These are phyloP conservation scores for Rotaria magnacalcarata DNA, from an alignment of 2,888 invertebrate genomes.

Conservation along the genomic window DNA sequence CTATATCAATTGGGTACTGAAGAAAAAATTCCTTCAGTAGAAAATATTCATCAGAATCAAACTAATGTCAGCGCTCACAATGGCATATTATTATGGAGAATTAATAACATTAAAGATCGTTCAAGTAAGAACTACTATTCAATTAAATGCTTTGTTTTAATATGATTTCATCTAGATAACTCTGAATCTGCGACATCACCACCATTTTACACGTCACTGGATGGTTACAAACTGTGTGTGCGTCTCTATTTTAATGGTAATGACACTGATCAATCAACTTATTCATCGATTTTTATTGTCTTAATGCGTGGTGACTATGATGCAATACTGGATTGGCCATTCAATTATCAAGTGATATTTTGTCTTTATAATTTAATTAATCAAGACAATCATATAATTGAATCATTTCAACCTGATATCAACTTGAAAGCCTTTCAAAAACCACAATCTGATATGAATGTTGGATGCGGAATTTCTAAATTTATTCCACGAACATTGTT, in stretches of 20 bases:
- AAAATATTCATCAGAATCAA: not conserved
- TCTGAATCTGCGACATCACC: slow-evolving; percentile 52
- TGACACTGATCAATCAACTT: slow-evolving; percentile 54
- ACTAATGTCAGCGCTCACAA: slow-evolving; percentile 47
- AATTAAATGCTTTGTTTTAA: not conserved
- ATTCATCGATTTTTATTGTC: slow-evolving; percentile 57
- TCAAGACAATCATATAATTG: slow-evolving; percentile 52
- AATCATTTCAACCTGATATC: slow-evolving; percentile 57
- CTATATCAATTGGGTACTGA: not conserved
- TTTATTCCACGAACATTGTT: slow-evolving; percentile 51
- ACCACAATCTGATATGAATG: slow-evolving; percentile 57
- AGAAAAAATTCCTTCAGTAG: not conserved
- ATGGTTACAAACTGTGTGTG: slow-evolving; percentile 55
- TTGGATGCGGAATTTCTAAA: slow-evolving; percentile 57
- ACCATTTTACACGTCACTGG: slow-evolving; percentile 53
- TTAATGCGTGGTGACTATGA: slow-evolving; percentile 55
- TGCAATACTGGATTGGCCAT: slow-evolving; percentile 55
- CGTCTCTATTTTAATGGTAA: slow-evolving; percentile 56
- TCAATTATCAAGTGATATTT: slow-evolving; percentile 54
- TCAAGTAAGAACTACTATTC: slow-evolving; percentile 46
- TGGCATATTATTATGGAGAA: slow-evolving; percentile 56
- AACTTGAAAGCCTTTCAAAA: slow-evolving; percentile 54
- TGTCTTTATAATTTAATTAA: slow-evolving; percentile 55
- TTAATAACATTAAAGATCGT: slow-evolving; percentile 52
- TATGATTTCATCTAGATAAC: slow-evolving; percentile 52